Percentiles rank a stretch among this genome's conserved stretches.
Conservation (phyloP, 2,888 invertebrate genomes). For the Idaea aversata region DNA sequence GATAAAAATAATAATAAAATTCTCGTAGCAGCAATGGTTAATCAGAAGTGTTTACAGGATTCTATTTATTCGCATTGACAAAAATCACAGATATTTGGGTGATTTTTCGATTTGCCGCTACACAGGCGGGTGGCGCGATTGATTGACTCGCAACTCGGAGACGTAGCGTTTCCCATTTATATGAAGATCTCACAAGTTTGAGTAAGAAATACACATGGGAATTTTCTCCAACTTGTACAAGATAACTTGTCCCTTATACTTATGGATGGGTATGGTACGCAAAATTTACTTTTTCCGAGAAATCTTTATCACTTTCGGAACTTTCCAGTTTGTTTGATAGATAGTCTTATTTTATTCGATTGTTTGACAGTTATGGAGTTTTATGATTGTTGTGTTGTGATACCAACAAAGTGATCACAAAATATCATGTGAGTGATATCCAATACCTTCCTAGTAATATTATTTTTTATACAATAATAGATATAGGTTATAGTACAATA, state of each 20-base stretch:
- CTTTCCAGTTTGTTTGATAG: slow-evolving; percentile 9
- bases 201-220: slow-evolving; percentile 37
- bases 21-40: slow-evolving; percentile 6
- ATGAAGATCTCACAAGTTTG: slow-evolving; percentile 62
- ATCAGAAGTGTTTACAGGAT: slow-evolving; percentile 20
- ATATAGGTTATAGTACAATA: too few relatives aligned
- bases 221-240: slow-evolving; percentile 30
- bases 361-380: slow-evolving; percentile 7
- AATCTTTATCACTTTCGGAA: slow-evolving; percentile 11
- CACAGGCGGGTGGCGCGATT: slow-evolving; percentile 60
- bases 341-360: slow-evolving; percentile 15
- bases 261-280: slow-evolving; percentile 25
- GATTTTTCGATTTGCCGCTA: slow-evolving; percentile 70
- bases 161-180: slow-evolving; percentile 65
- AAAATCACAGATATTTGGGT: slow-evolving; percentile 57
- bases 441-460: too few relatives aligned
- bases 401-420: neutral
- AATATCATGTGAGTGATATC: slow-evolving; percentile 7
- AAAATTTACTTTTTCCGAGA: slow-evolving; percentile 20
- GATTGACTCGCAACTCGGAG: slow-evolving; percentile 61
- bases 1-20: neutral
- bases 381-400: slow-evolving; percentile 13
- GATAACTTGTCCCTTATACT: slow-evolving; percentile 24
- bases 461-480: too few relatives aligned
- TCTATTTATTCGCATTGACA: slow-evolving; percentile 24